Evolutionary conservation across 2,888 invertebrate genomes (phyloP).

Genomic region (Drosophila peninsularis): DNA sequence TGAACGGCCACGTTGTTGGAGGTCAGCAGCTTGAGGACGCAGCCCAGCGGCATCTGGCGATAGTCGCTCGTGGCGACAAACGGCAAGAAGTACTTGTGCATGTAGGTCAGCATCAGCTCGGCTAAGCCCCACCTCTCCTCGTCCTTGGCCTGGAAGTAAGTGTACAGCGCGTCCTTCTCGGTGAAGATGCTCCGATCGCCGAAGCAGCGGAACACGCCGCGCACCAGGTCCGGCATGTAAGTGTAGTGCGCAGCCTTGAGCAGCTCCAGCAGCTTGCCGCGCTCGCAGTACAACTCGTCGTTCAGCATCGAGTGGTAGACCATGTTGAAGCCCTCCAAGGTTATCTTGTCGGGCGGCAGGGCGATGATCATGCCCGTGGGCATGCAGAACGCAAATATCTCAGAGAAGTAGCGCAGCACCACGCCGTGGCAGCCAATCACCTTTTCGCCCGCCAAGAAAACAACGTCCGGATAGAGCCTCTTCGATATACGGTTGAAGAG

Average conservation of each 20-base stretch:
- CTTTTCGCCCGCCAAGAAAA: not conserved
- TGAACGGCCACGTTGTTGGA: constrained; percentile 2
- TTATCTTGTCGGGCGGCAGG: not conserved
- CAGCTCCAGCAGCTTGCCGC: not conserved
- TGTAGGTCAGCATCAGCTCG: constrained; percentile 1
- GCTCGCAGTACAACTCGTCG: not conserved
- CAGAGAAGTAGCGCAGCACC: not conserved
- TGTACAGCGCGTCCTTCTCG: not conserved
- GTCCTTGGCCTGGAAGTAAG: not conserved
- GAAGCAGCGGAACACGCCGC: not conserved
- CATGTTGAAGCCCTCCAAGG: not conserved
- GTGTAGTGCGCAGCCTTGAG: not conserved
- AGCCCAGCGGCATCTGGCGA: not conserved
- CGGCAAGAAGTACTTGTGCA: constrained; percentile 1
- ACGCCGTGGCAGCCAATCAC: not conserved
- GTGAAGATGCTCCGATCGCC: not conserved
- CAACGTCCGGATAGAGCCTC: not conserved
- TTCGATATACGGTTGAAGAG: too few species aligned
- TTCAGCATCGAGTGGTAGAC: not conserved
- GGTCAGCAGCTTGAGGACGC: not conserved
- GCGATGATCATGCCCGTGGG: constrained; percentile 1
- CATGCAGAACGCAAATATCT: not conserved
- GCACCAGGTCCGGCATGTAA: not conserved
- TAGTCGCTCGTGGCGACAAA: not conserved
- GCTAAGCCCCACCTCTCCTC: not conserved